These are phyloP conservation scores for Sebastes iracundus DNA, from an alignment of 2,797 vertebrate genomes.

Conservation along the genomic window DNA sequence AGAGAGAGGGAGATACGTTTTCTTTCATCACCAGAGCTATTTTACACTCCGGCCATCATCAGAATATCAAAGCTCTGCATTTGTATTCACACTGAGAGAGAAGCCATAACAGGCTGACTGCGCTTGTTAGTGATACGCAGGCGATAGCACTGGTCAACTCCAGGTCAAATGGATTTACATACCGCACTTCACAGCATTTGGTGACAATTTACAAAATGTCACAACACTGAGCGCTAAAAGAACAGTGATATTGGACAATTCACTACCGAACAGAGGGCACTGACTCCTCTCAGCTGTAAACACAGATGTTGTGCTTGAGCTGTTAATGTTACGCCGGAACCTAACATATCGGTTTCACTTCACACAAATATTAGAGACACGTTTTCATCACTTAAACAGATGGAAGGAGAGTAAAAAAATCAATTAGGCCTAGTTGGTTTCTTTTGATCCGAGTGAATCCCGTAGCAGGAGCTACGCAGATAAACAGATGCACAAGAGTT, in stretches of 20 bases:
- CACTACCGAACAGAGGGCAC: no score
- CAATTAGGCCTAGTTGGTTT: not conserved
- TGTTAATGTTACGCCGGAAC: not conserved
- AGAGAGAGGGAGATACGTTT: slow-evolving; percentile 22
- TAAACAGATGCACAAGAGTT: not conserved
- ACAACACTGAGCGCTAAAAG: not conserved
- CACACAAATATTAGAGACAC: not conserved
- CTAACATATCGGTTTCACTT: not conserved
- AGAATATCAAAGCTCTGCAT: slow-evolving; percentile 51
- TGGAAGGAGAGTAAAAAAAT: not conserved
- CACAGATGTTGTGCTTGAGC: not conserved
- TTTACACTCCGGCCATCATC: slow-evolving; percentile 35
- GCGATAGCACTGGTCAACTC: slow-evolving; percentile 18
- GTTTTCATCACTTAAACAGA: not conserved
- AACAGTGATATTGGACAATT: not conserved
- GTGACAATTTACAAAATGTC: not conserved
- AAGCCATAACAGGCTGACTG: slow-evolving; percentile 9
- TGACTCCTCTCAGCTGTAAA: not conserved
- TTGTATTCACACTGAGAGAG: slow-evolving; percentile 26
- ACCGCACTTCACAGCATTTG: not conserved
- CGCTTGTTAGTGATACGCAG: slow-evolving; percentile 14
- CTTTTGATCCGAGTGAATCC: not conserved
- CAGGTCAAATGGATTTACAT: slow-evolving; percentile 37
- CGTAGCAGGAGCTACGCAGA: not conserved
- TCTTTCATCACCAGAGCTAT: slow-evolving; percentile 58